phyloP scores from a whole-genome alignment of 2,888 invertebrate species.

The Ennomos fuscantarius region DNA sequence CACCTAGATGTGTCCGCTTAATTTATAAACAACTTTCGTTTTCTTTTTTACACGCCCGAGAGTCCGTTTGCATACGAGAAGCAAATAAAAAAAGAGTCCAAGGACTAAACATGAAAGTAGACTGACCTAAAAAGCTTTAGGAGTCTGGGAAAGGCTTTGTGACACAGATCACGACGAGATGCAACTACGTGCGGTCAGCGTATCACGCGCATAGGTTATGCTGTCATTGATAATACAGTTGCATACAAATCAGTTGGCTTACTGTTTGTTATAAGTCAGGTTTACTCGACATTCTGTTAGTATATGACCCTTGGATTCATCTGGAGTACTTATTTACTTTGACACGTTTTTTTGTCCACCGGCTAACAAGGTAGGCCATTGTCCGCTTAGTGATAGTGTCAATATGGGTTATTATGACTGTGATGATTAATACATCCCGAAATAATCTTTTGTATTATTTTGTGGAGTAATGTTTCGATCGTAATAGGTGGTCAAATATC shows the following conservation, averaged over 20 bases:
- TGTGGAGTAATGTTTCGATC: slow-evolving; percentile 37
- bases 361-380: slow-evolving; percentile 75
- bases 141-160: slow-evolving; percentile 60
- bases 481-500: slow-evolving; percentile 41
- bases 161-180: slow-evolving; percentile 62
- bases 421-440: slow-evolving; percentile 64
- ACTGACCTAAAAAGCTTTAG: slow-evolving; percentile 54
- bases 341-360: slow-evolving; percentile 73
- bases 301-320: slow-evolving; percentile 60
- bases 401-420: slow-evolving; percentile 71
- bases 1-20: slow-evolving; percentile 52
- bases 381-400: slow-evolving; percentile 76
- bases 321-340: slow-evolving; percentile 72
- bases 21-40: slow-evolving; percentile 69
- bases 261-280: slow-evolving; percentile 43
- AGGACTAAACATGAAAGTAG: slow-evolving; percentile 69
- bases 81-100: slow-evolving; percentile 60
- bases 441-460: slow-evolving; percentile 46
- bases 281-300: slow-evolving; percentile 47
- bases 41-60: slow-evolving; percentile 58
- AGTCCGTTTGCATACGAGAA: slow-evolving; percentile 44
- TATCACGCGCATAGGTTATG: slow-evolving; percentile 30
- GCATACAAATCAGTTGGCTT: slow-evolving; percentile 43
- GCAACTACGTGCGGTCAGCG: slow-evolving; percentile 47
- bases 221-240: slow-evolving; percentile 38